Evolutionary conservation across 2,888 invertebrate species (phyloP).

Genomic region (Leucophora obtusa): DNA sequence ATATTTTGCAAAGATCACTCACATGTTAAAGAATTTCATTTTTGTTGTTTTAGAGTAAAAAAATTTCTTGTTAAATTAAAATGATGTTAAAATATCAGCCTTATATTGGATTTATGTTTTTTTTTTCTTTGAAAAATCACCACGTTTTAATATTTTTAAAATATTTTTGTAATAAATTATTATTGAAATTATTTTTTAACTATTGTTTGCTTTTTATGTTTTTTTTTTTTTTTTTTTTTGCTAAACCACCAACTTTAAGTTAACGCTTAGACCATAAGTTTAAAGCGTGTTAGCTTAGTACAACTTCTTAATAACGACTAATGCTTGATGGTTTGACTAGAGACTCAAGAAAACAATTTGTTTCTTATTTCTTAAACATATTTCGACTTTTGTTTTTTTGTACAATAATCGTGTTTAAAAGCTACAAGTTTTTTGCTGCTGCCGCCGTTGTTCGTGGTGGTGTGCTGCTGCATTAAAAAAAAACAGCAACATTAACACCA

Average conservation of each 20-base stretch:
- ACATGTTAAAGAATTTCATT: slow-evolving; percentile 76
- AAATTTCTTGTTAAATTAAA: slow-evolving; percentile 47
- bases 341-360: slow-evolving; percentile 69
- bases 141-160: slow-evolving; percentile 22
- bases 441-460: slow-evolving; percentile 35
- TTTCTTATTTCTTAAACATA: slow-evolving; percentile 61
- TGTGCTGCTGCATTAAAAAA: slow-evolving; percentile 30
- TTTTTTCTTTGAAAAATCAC: background rate
- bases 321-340: slow-evolving; percentile 65
- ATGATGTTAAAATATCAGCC: slow-evolving; percentile 57
- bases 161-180: slow-evolving; percentile 22
- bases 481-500: slow-evolving; percentile 48
- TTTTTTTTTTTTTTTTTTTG: slow-evolving; percentile 50
- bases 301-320: slow-evolving; percentile 73
- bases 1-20: slow-evolving; percentile 67
- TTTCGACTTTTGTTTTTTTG: slow-evolving; percentile 28
- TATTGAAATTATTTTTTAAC: slow-evolving; percentile 16
- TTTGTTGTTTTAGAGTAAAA: slow-evolving; percentile 63
- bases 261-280: slow-evolving; percentile 62
- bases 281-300: slow-evolving; percentile 71
- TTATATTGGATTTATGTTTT: slow-evolving; percentile 46
- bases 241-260: slow-evolving; percentile 50
- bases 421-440: slow-evolving; percentile 49
- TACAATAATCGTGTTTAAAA: slow-evolving; percentile 51
- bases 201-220: slow-evolving; percentile 17